Percentiles rank a stretch among this genome's conserved stretches.
Evolutionary conservation across 1,140 invertebrate genomes (phyloP).

Genomic region (Bombus sylvicola): DNA sequence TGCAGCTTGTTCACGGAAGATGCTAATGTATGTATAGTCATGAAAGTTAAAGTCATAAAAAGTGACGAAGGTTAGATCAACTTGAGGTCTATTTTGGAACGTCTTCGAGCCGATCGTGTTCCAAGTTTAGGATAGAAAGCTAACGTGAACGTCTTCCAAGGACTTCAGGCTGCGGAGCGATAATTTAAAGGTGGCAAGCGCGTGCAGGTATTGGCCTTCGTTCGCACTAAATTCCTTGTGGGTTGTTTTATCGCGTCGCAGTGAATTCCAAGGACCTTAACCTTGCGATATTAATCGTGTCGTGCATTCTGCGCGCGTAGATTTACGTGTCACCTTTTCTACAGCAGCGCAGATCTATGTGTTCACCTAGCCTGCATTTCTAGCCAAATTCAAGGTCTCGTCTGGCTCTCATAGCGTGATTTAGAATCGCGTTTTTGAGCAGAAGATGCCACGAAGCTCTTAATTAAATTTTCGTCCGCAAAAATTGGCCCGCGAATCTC

Average conservation of each 20-base stretch:
- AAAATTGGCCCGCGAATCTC: neutral
- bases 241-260: neutral
- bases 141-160: neutral
- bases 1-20: neutral
- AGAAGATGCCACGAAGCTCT: neutral
- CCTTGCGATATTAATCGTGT: slow-evolving; percentile 13
- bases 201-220: slow-evolving; percentile 16
- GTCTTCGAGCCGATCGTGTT: neutral
- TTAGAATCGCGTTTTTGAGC: neutral
- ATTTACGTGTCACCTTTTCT: slow-evolving; percentile 4
- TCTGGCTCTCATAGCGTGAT: too few species aligned
- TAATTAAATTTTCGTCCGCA: neutral
- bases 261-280: slow-evolving; percentile 1
- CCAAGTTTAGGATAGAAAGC: neutral
- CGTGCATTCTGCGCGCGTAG: neutral
- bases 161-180: neutral
- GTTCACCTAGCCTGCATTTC: neutral
- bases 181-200: slow-evolving; percentile 5
- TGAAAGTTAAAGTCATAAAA: too few species aligned
- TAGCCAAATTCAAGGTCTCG: neutral
- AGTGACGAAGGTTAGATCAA: neutral
- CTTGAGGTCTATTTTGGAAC: neutral
- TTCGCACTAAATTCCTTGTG: slow-evolving; percentile 17
- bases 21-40: neutral
- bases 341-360: neutral